A percentile compares a stretch with the other conserved stretches of the same genome.
Evolutionary conservation across 1,140 invertebrate species (phyloP).

Genomic region (Heliconius hewitsoni): DNA sequence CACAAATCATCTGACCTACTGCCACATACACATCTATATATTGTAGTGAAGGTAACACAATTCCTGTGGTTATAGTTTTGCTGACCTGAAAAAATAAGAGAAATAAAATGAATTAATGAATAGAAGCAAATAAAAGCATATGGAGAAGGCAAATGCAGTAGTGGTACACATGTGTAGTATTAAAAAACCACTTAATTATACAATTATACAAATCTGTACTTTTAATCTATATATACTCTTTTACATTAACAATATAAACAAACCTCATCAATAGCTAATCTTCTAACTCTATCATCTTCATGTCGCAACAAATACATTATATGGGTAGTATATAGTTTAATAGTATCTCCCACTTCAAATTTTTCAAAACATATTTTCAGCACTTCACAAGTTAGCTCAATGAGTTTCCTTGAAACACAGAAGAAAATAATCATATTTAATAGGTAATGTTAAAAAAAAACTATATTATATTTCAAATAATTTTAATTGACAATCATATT

Average conservation of each 20-base stretch:
- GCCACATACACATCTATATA: conserved; percentile 81
- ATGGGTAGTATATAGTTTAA: conserved; percentile 72
- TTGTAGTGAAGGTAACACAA: conserved; percentile 70
- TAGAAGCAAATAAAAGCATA: too few relatives aligned
- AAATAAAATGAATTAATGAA: too few relatives aligned
- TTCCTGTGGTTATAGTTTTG: conserved; percentile 60
- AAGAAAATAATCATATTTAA: neutral
- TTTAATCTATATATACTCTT: neutral
- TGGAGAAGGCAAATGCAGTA: too few relatives aligned
- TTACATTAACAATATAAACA: conserved; percentile 29
- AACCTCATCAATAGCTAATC: conserved; percentile 81
- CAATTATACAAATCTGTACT: too few relatives aligned
- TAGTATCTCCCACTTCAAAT: conserved; percentile 77
- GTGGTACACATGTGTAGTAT: too few relatives aligned
- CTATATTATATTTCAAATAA: too few relatives aligned
- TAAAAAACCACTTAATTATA: too few relatives aligned
- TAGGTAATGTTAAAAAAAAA: neutral
- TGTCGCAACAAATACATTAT: conserved; percentile 82
- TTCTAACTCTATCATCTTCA: conserved; percentile 77
- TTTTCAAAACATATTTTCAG: conserved; percentile 82
- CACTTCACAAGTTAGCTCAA: conserved; percentile 83
- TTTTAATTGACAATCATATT: neutral
- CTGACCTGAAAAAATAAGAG: conserved; percentile 56
- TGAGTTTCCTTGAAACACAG: conserved; percentile 71
- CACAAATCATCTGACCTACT: conserved; percentile 81